Evolutionary conservation across 2,113 vertebrate species (phyloP).

Genomic region (Oxyruncus cristatus): DNA sequence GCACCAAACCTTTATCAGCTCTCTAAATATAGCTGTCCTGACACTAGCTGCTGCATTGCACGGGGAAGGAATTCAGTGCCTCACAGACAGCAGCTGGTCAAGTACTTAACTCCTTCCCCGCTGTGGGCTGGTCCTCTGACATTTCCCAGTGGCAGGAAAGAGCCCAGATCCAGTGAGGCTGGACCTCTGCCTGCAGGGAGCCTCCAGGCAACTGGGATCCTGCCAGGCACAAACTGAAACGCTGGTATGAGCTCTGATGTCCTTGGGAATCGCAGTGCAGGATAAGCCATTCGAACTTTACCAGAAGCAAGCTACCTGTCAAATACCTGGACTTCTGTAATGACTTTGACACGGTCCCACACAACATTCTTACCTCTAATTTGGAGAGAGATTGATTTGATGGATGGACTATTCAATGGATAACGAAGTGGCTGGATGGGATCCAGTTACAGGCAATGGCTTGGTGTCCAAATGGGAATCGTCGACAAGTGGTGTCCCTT

Average conservation of each 20-base stretch:
- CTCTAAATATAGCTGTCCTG: slow-evolving; percentile 78
- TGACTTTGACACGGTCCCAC: background rate
- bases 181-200: background rate
- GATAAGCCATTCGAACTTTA: background rate
- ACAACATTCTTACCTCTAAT: background rate
- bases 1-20: slow-evolving; percentile 72
- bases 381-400: background rate
- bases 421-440: background rate
- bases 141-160: background rate
- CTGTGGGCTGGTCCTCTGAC: background rate
- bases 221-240: background rate
- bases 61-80: slow-evolving; percentile 58
- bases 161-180: background rate
- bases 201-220: background rate
- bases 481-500: background rate
- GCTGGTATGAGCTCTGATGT: background rate
- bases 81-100: slow-evolving; percentile 23
- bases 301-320: background rate
- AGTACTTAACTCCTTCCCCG: slow-evolving; percentile 66
- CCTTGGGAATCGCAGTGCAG: background rate
- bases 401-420: background rate
- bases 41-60: slow-evolving; percentile 53
- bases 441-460: background rate
- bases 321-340: background rate
- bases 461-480: background rate